Base-by-base conservation (phyloP, 2,797 vertebrate genomes). In the Aotus griseimembra region DNA sequence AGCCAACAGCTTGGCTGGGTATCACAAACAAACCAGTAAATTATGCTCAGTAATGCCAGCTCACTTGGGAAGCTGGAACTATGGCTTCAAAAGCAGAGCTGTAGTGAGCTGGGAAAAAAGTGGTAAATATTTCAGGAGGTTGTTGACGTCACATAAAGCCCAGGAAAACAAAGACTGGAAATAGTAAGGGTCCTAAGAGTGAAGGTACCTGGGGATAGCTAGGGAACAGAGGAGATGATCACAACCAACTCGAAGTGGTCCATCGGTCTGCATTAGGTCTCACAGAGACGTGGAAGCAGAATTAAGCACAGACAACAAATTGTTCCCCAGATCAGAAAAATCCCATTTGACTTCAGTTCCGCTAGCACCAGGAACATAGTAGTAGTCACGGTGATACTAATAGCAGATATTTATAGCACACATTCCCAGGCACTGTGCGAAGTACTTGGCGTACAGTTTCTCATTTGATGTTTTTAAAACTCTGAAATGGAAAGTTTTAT, bases 1-100 rank as follows among this genome's bases (percentile, higher is more conserved):
- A 88, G 55, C 85, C 93, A 76, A 75, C 96, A 97, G 95, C 95
- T 95, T 95, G 97, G 92, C 87, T 58, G 73, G 28, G 26, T 80
- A 80, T 98, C 82, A 97, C 92, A 97, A 96, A 97, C 95, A 98
- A 93, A 89, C 87, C 86, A 76, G 85, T 58, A 90, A 94, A 94
- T 52, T 72, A 24, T 48, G 90, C 12, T 92, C 80, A 33, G 72
- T 15, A 72, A 83, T 96, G 90, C 93, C 94, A 82, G 87, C 81
- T 94, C 58, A 39, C 41, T 36, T 24, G 80, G 97, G 92, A 97
- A 93, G 84, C 87, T 90, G 90, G 52, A 52, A 24, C 48, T 76
- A 2, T 11, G 7, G 75, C 67, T 94, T 96, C 88, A 95, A 96
- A 95, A 86, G 46, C 41, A 92, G 84, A 87, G 41, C 64, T 61